Evolutionary conservation across 2,888 invertebrate genomes (phyloP), one percentile per base, ranked within the genome.

Genomic region (Nudaria mundana): DNA sequence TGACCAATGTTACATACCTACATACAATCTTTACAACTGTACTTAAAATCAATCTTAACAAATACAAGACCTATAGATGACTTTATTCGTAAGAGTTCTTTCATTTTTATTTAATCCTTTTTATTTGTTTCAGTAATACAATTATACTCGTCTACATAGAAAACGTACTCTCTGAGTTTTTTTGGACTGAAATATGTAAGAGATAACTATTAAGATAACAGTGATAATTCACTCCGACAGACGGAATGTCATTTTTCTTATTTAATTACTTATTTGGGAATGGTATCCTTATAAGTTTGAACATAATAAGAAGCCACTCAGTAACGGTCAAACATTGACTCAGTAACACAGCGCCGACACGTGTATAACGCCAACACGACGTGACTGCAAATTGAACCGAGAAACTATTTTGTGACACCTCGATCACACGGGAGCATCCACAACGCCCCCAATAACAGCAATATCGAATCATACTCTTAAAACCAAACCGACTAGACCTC

Each of bases 381-480:
- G 41, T 59, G 61, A 56, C 63, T 51, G 56, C 51, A 56, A 71
- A 78, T 71, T 71, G 71, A 74, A 69, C 66, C 69, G 66, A 69
- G 71, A 76, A 78, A 79, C 78, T 80, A 79, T 76, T 76, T 76
- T 66, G 75, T 67, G 75, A 70, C 79, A 76, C 79, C 73, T 76
- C 76, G 66, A 68, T 70, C 66, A 62, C 61, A 48, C 52, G 66
- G 57, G 67, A 61, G 59, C 63, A 66, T 60, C 64, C 64, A 48
- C 53, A 56, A 63, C 71, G 69, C 66, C 67, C 68, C 67, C 80
- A 77, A 82, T 81, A 79, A 78, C 71, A 70, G 65, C 77, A 69
- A 78, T 78, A 81, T 79, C 73, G 67, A 73, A 73, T 77, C 75
- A 76, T 76, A 74, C 71, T 43, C 52, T 41, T 39, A 37, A 24